Conservation (phyloP, 2,888 invertebrate species). For the Hemithea aestivaria region DNA sequence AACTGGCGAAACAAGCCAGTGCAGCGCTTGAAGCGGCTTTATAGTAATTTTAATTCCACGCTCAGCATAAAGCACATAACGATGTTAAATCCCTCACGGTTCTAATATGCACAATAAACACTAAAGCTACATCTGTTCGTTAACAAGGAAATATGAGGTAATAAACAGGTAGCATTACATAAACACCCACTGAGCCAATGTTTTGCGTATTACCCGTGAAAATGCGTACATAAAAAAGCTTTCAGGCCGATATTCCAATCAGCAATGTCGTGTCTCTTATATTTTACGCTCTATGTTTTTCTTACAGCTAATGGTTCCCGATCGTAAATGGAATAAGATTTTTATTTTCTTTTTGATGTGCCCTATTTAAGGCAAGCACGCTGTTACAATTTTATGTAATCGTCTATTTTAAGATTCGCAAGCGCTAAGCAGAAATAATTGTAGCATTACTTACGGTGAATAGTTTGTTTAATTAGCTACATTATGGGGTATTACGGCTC, state of each 20-base stretch:
- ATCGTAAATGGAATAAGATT: constrained; percentile 61
- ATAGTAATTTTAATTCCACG: constrained; percentile 1
- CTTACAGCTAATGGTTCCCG: constrained; percentile 53
- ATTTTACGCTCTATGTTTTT: constrained; percentile 52
- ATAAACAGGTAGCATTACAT: constrained; percentile 40
- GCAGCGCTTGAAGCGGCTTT: not conserved
- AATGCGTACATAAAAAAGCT: constrained; percentile 60
- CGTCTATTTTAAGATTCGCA: constrained; percentile 38
- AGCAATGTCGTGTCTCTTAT: constrained; percentile 48
- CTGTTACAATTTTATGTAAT: constrained; percentile 45
- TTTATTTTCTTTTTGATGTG: constrained; percentile 60
- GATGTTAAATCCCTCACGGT: constrained; percentile 17
- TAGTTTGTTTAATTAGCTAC: constrained; percentile 28
- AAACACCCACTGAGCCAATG: constrained; percentile 40
- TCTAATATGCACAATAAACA: constrained; percentile 25
- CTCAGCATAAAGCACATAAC: constrained; percentile 4
- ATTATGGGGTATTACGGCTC: constrained; percentile 3
- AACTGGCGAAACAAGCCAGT: not conserved
- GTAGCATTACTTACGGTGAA: constrained; percentile 29
- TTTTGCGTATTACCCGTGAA: constrained; percentile 45
- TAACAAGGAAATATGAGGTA: constrained; percentile 32
- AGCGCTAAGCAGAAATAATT: constrained; percentile 36
- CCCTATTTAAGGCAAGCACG: constrained; percentile 47
- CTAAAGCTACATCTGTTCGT: constrained; percentile 19
- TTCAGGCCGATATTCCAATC: constrained; percentile 58